Evolutionary conservation across 2,797 vertebrate species (phyloP).

Genomic region (Adelosebastes latens): DNA sequence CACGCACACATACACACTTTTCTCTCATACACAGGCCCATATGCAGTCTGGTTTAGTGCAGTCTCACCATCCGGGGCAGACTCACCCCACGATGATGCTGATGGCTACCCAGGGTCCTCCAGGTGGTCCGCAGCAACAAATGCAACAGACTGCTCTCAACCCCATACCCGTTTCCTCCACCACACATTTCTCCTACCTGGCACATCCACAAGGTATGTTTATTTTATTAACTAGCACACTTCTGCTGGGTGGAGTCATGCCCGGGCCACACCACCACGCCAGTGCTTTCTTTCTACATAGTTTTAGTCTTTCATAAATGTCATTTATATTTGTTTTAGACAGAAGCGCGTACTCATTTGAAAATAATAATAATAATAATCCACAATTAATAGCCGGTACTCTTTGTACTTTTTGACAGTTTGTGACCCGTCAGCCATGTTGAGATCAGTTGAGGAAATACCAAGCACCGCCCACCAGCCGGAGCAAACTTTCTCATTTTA

Average conservation of each 20-base stretch:
- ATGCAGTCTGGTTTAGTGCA: slow-evolving; percentile 98
- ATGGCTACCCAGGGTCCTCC: slow-evolving; percentile 96
- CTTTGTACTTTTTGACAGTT: no score
- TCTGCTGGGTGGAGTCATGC: neutral
- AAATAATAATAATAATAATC: no score
- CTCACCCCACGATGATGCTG: slow-evolving; percentile 97
- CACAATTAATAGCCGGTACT: no score
- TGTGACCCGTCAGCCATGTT: no score
- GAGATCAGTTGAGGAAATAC: no score
- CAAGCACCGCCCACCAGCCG: no score
- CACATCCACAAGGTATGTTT: slow-evolving; percentile 95
- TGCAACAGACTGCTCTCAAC: slow-evolving; percentile 95
- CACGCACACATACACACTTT: neutral
- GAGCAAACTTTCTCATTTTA: no score
- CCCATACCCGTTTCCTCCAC: slow-evolving; percentile 98
- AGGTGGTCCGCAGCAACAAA: slow-evolving; percentile 92
- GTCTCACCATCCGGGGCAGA: slow-evolving; percentile 88
- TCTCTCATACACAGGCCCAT: slow-evolving; percentile 86
- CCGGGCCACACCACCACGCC: no score
- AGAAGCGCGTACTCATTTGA: no score
- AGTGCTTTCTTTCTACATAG: no score
- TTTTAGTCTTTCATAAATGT: no score
- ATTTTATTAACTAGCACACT: neutral
- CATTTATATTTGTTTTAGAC: no score
- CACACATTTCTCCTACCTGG: slow-evolving; percentile 98